Evolutionary conservation across 1,140 invertebrate genomes (phyloP), one percentile per base, ranked within the genome.

Genomic region (Trissolcus basalis): DNA sequence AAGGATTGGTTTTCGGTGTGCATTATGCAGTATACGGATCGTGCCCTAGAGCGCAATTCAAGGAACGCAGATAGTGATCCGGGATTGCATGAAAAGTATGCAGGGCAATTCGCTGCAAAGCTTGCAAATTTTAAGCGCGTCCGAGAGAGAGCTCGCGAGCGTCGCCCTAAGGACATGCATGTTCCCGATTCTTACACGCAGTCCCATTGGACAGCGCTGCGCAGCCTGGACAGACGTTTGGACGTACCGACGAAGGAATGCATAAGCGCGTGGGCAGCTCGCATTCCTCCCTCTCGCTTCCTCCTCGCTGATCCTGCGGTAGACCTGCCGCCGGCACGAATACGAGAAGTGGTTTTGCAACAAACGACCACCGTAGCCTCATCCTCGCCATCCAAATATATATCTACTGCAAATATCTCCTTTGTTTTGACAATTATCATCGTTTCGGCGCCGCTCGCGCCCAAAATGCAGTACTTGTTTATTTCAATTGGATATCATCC

Each of bases 211-310:
- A 39, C 36, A 27, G 19, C 19, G 19, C 19, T 27, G 36, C n/a
- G 9, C n/a, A 8, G 36, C 9, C 36, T 6, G n/a, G 36, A 39
- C 36, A 72, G 43, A 69, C 65, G 65, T 69, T 60, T 61, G 49
- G 65, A 54, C 63, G 63, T 67, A 53, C 7, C 41, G 13, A 44
- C 43, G 43, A 69, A 71, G 59, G 82, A 83, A 84, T 85, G 82
- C 78, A 63, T 58, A 72, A 77, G 71, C 82, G 84, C 84, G 83
- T 84, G 83, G 84, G 83, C 79, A 82, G 83, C 71, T 76, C 64
- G 16, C 63, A 65, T 60, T 73, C 49, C 32, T 45, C 48, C 11
- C 3, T 36, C 19, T 55, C 13, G 10, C 61, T 51, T 15, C n/a
- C 13, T 50, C 47, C 33, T 16, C 32, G 56, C 35, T 78, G 73